These are phyloP conservation scores for Vidua macroura DNA, from an alignment of 2,113 vertebrate species.

Conservation along the genomic window DNA sequence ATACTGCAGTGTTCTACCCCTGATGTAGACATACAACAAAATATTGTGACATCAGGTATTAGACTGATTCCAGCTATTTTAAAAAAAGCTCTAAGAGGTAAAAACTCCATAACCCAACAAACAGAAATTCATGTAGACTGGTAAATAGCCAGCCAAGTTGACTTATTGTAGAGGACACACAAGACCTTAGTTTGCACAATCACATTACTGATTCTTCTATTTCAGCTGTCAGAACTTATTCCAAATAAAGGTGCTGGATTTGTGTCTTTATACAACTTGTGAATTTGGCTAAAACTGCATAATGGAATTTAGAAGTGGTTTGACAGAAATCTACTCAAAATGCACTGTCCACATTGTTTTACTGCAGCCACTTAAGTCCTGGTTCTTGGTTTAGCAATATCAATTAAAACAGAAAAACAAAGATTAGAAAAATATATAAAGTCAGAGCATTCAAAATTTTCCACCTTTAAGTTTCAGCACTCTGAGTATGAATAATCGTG, in stretches of 20 bases:
- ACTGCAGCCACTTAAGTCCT: neutral
- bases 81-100: neutral
- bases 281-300: neutral
- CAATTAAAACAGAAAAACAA: neutral
- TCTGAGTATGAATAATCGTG: neutral
- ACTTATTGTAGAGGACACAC: neutral
- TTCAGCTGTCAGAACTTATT: neutral
- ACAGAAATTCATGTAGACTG: neutral
- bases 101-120: neutral
- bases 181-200: neutral
- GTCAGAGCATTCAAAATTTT: neutral
- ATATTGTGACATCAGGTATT: neutral
- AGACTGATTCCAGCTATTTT: neutral
- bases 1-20: neutral
- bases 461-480: neutral
- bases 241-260: neutral
- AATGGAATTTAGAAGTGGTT: neutral
- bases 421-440: neutral
- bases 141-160: neutral
- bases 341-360: neutral
- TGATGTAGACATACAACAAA: neutral
- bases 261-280: neutral
- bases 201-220: neutral
- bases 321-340: neutral
- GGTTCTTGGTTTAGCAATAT: constrained; percentile 31